These are phyloP conservation scores for Podarcis cretensis DNA, from an alignment of 2,113 vertebrate species.

Conservation along the genomic window DNA sequence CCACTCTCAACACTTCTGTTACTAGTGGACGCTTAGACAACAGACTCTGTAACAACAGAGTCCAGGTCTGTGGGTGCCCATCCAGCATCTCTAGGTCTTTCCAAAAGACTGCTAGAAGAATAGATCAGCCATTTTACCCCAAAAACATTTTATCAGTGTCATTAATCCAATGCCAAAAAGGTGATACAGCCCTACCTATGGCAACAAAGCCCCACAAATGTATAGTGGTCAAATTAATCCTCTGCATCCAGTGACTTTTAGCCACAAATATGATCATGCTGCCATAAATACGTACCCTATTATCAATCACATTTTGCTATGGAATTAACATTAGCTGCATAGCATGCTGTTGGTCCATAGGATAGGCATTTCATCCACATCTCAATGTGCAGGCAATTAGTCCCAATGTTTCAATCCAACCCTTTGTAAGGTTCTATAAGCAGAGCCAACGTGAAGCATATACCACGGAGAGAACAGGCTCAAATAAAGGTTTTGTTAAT, in stretches of 20 bases:
- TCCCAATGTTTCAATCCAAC: neutral
- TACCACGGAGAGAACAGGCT: neutral
- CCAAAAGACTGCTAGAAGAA: neutral
- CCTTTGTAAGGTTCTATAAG: neutral
- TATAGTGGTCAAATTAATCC: neutral
- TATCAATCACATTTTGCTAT: neutral
- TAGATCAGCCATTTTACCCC: neutral
- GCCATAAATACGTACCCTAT: neutral
- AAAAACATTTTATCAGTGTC: neutral
- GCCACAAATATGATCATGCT: neutral
- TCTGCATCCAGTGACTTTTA: neutral
- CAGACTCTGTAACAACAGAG: neutral
- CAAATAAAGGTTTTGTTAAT: no score
- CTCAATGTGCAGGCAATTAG: neutral
- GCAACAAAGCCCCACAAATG: neutral
- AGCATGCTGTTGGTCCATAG: neutral
- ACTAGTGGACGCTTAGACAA: neutral
- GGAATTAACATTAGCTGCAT: neutral
- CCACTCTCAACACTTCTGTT: neutral
- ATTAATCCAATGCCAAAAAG: conserved; percentile 6
- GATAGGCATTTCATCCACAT: neutral
- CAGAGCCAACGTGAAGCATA: neutral
- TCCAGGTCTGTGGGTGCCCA: neutral
- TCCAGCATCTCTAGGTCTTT: neutral
- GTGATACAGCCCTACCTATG: neutral